Percentiles rank a stretch among this genome's conserved stretches.
These are phyloP conservation scores for Paraescarpia echinospica DNA, from an alignment of 1,140 invertebrate genomes.

Conservation along the genomic window DNA sequence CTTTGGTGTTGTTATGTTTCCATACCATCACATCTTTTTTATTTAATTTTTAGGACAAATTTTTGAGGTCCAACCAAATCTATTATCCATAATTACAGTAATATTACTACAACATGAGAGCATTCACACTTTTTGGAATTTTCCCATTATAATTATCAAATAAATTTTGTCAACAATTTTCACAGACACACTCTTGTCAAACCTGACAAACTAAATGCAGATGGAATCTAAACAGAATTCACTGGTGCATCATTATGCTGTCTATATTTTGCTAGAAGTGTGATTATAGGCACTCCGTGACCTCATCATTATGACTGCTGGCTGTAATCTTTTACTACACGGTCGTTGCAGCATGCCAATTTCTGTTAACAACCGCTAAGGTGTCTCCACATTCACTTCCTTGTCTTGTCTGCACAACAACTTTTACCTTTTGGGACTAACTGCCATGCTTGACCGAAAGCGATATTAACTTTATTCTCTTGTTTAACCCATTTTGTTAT, in stretches of 20 bases:
- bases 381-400: background rate
- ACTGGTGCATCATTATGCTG: background rate
- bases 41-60: too few relatives aligned
- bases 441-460: background rate
- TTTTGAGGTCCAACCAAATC: too few relatives aligned
- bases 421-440: background rate
- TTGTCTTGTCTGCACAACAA: background rate
- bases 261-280: background rate
- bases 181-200: too few relatives aligned
- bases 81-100: too few relatives aligned
- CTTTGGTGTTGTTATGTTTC: too few relatives aligned
- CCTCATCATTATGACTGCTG: background rate
- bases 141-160: too few relatives aligned
- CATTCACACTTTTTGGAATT: too few relatives aligned
- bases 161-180: too few relatives aligned
- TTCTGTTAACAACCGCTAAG: background rate
- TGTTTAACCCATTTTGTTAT: background rate
- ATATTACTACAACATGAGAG: too few relatives aligned
- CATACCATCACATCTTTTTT: too few relatives aligned
- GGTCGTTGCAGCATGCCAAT: background rate
- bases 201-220: too few relatives aligned
- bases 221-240: too few relatives aligned
- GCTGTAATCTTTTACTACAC: background rate
- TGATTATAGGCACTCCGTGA: background rate
- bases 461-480: background rate